Evolutionary conservation across 2,888 invertebrate species (phyloP).

Genomic region (Rhingia rostrata): DNA sequence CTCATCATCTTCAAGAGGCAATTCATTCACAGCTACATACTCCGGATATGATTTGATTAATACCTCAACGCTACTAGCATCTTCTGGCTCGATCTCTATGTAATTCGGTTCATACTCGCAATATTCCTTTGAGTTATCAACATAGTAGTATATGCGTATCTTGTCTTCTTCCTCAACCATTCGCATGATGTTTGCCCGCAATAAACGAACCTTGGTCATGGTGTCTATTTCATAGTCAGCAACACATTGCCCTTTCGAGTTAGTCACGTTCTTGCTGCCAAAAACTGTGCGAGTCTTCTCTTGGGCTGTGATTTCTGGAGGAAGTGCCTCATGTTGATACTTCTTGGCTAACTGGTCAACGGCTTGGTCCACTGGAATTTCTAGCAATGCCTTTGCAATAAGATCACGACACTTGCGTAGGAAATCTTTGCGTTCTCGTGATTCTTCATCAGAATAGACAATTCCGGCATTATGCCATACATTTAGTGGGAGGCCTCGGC

Average conservation of each 20-base stretch:
- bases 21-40: conserved; percentile 88
- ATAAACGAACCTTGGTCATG: conserved; percentile 85
- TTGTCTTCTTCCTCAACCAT: conserved; percentile 87
- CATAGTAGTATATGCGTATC: conserved; percentile 89
- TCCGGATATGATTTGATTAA: conserved; percentile 90
- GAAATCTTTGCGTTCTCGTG: conserved; percentile 84
- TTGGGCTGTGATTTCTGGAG: conserved; percentile 88
- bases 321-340: conserved; percentile 93
- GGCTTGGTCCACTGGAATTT: conserved; percentile 88
- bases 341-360: conserved; percentile 94
- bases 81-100: conserved; percentile 88
- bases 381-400: conserved; percentile 85
- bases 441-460: conserved; percentile 85
- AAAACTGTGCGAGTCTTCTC: conserved; percentile 89
- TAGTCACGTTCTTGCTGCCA: conserved; percentile 88
- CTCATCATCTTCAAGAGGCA: conserved; percentile 87
- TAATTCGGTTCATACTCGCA: conserved; percentile 91
- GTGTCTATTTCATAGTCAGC: conserved; percentile 80
- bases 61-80: conserved; percentile 88
- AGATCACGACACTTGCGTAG: conserved; percentile 84
- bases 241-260: conserved; percentile 84
- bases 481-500: conserved; percentile 91
- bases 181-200: conserved; percentile 85
- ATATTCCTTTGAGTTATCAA: conserved; percentile 93
- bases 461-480: conserved; percentile 90